These are phyloP conservation scores for Dilophus febrilis DNA, from an alignment of 2,888 invertebrate genomes.

Conservation along the genomic window DNA sequence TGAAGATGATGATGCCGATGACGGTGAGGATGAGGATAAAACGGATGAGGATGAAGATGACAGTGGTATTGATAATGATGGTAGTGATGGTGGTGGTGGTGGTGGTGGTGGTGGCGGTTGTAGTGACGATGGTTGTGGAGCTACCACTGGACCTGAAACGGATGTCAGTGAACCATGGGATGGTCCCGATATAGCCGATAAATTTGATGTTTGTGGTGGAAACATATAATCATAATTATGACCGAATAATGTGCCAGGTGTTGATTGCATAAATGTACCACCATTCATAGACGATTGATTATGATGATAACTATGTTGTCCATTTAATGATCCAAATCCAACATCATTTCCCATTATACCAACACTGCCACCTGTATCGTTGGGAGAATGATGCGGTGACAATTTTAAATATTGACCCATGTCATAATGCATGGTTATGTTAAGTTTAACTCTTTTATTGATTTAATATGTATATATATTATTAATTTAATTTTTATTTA, in stretches of 20 bases:
- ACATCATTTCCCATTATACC: constrained; percentile 7
- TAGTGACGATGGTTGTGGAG: constrained; percentile 27
- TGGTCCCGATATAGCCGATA: constrained; percentile 16
- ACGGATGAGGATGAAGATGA: neutral
- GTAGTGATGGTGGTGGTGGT: constrained; percentile 21
- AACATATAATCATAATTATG: too few relatives aligned
- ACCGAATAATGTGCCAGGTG: constrained; percentile 30
- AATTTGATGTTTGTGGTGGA: constrained; percentile 24
- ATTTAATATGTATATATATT: too few relatives aligned
- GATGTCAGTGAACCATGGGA: constrained; percentile 36
- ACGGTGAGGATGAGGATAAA: neutral
- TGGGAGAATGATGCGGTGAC: constrained; percentile 42
- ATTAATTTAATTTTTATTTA: too few relatives aligned
- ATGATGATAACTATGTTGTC: constrained; percentile 8
- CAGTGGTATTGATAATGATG: constrained; percentile 9
- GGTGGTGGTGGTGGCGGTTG: neutral
- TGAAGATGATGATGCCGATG: constrained; percentile 23
- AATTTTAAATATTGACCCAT: constrained; percentile 70
- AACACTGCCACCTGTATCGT: constrained; percentile 19
- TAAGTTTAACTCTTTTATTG: too few relatives aligned
- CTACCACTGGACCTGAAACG: too few relatives aligned
- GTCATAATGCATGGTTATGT: too few relatives aligned
- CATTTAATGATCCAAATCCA: constrained; percentile 12
- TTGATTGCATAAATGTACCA: constrained; percentile 35
- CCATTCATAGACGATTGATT: constrained; percentile 22